Evolutionary conservation across 2,113 vertebrate species (phyloP), one percentile per base, ranked within the genome.

Genomic region (Nyctereutes procyonoides): DNA sequence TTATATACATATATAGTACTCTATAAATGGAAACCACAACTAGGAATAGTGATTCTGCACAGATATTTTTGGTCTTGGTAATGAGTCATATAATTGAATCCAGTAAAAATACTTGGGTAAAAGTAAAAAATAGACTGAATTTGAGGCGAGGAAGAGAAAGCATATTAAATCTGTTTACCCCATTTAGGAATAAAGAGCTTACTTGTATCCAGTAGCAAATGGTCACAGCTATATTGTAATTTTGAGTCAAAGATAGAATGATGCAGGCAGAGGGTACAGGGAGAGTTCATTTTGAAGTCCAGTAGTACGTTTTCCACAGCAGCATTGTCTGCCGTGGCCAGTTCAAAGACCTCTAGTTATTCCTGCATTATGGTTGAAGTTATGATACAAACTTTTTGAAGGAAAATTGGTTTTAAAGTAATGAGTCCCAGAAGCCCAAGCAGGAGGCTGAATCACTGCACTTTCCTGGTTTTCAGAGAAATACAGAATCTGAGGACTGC

Each of bases 31-130:
- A 56, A 92, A 17, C 77, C 83, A 95, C 60, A 96, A 56, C 76
- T 65, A 93, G 73, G 84, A 96, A 90, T 96, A 96, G 58, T 90
- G 32, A 73, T 84, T 96, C 69, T 92, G 32, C 81, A 76, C 63
- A 83, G 90, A 96, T 96, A 97, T 97, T 96, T 97, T 97, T 96
- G 87, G 94, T 90, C 67, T 82, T 84, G 76, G 60, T 93, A 97
- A 97, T 97, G 97, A 98, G 82, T 97, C 90, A 97, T 96, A 13
- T 95, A 93, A 96, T 93, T 95, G 91, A 95, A 96, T 90, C 86
- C 51, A 88, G 43, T 92, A 90, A 90, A 95, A 95, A 91, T 85
- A 93, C 73, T 88, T 91, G 58, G 35, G 16, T 79, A 73, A 91
- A 79, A 90, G 76, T 81, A 48, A 96, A 97, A 97, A 96, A 89